These are phyloP conservation scores for Choloepus didactylus DNA, from an alignment of 2,797 vertebrate genomes.

Conservation along the genomic window DNA sequence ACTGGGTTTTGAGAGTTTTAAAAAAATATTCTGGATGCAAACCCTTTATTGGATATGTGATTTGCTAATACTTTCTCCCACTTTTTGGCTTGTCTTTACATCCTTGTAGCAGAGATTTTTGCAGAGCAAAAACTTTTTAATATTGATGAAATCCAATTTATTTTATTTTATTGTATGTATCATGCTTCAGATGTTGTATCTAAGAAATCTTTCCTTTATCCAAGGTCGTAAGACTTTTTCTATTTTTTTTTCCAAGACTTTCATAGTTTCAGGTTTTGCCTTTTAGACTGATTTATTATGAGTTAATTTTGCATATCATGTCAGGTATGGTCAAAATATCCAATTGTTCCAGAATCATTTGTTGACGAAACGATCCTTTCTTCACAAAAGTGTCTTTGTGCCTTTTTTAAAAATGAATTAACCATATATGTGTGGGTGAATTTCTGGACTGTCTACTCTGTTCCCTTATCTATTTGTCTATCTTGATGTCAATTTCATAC, in stretches of 20 bases:
- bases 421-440: neutral
- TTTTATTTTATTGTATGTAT: neutral
- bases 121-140: neutral
- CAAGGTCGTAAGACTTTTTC: neutral
- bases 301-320: neutral
- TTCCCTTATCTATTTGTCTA: neutral
- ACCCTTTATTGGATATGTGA: neutral
- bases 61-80: neutral
- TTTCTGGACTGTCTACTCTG: neutral
- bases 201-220: neutral
- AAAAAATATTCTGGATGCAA: neutral
- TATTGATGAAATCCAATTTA: neutral
- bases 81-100: neutral
- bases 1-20: neutral
- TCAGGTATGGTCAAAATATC: neutral
- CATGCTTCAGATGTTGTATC: neutral
- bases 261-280: neutral
- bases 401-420: neutral
- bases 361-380: neutral
- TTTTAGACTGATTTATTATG: neutral
- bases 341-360: neutral
- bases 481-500: neutral
- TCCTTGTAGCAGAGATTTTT: neutral
- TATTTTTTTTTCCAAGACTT: neutral
- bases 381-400: neutral